Percentiles rank a stretch among this genome's conserved stretches.
Conservation (phyloP, 2,888 invertebrate species). For the Argyra leucocephala region DNA sequence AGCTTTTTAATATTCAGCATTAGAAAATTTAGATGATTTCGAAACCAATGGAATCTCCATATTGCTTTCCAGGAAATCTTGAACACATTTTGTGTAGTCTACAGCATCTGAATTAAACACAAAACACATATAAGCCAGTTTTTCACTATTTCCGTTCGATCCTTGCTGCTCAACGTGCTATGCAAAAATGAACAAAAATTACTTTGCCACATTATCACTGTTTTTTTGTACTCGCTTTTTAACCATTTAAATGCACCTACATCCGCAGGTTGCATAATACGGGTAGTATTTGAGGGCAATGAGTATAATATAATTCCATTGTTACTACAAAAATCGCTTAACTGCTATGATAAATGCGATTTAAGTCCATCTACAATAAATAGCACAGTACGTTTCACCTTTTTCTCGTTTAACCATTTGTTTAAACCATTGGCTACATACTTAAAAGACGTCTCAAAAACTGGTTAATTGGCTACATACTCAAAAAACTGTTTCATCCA, state of each 20-base stretch:
- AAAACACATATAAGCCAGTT: too few relatives aligned
- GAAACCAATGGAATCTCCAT: too few relatives aligned
- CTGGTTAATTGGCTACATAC: neutral
- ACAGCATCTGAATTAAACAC: too few relatives aligned
- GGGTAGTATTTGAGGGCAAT: neutral
- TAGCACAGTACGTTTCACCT: neutral
- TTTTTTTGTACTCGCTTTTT: neutral
- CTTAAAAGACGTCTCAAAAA: constrained; percentile 7
- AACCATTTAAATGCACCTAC: neutral
- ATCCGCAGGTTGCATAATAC: neutral
- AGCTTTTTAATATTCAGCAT: too few relatives aligned
- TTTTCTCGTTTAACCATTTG: neutral
- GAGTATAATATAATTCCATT: neutral
- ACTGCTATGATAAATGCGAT: neutral
- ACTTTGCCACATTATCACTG: neutral
- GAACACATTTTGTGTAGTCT: too few relatives aligned
- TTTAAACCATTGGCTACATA: neutral
- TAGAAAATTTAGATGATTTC: too few relatives aligned
- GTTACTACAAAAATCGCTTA: neutral
- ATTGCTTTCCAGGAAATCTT: too few relatives aligned
- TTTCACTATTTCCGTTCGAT: too few relatives aligned
- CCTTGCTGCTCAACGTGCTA: too few relatives aligned
- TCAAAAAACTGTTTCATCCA: constrained; percentile 4
- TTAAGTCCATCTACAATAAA: neutral
- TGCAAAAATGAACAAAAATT: neutral